Conservation (phyloP, 1,140 invertebrate genomes). For the Achroia grisella region DNA sequence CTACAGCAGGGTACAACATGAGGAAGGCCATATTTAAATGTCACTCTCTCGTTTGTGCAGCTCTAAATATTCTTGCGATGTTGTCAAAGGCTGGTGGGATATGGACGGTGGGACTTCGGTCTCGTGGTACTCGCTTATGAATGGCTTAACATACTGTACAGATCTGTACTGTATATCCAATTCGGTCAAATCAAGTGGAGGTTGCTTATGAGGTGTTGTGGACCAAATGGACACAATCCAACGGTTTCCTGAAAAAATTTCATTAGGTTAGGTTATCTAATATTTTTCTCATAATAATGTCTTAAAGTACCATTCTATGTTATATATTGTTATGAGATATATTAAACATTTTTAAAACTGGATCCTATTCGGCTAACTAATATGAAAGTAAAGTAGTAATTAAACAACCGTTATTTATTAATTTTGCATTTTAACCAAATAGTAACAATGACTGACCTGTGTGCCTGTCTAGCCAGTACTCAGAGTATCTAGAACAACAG, state of each 20-base stretch:
- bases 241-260: conserved; percentile 79
- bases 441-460: conserved; percentile 75
- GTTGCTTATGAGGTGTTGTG: conserved; percentile 85
- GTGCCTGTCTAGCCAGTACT: conserved; percentile 87
- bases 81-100: conserved; percentile 51
- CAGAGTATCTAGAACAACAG: conserved; percentile 84
- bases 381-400: too few species aligned
- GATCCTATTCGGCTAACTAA: too few species aligned
- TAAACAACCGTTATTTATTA: too few species aligned
- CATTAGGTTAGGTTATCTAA: too few species aligned
- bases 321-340: too few species aligned
- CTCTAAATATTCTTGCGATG: conserved; percentile 80
- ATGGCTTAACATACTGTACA: conserved; percentile 40
- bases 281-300: too few species aligned
- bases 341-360: too few species aligned
- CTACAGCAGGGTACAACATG: conserved; percentile 82
- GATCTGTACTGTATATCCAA: conserved; percentile 73
- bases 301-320: too few species aligned
- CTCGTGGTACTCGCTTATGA: conserved; percentile 37
- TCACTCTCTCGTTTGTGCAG: conserved; percentile 87
- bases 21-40: conserved; percentile 84
- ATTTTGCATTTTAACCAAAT: too few species aligned
- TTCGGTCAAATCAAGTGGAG: conserved; percentile 86
- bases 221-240: conserved; percentile 89
- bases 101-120: conserved; percentile 40